Evolutionary conservation across 1,140 invertebrate genomes (phyloP).

Genomic region (Magallana ariakensis): DNA sequence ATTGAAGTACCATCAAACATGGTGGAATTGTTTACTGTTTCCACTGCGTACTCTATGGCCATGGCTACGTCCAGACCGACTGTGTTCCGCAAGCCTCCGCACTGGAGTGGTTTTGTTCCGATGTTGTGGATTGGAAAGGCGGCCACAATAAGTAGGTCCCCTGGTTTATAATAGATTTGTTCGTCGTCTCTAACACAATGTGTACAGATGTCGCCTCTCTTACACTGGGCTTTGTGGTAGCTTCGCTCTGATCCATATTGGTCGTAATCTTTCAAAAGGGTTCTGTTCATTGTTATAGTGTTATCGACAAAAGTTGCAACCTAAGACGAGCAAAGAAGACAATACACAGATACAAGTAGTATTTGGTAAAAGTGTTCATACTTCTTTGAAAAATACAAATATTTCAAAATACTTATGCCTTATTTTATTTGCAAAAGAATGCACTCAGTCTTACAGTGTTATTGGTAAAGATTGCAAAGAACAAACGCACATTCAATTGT

Average conservation of each 20-base stretch:
- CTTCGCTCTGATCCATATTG: not conserved
- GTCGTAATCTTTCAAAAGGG: slow-evolving; percentile 17
- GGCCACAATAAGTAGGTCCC: not conserved
- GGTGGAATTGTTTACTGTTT: not conserved
- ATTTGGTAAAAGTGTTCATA: too few relatives aligned
- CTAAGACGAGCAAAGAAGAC: not conserved
- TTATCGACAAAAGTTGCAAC: not conserved
- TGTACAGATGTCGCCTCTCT: not conserved
- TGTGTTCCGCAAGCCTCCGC: not conserved
- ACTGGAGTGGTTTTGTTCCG: not conserved
- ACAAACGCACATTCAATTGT: too few relatives aligned
- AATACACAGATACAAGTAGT: too few relatives aligned
- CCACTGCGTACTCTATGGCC: not conserved
- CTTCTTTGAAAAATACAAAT: too few relatives aligned
- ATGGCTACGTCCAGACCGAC: slow-evolving; percentile 31
- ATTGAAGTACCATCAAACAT: not conserved
- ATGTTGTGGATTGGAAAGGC: slow-evolving; percentile 13
- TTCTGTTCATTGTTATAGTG: not conserved
- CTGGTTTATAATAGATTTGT: not conserved
- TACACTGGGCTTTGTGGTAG: slow-evolving; percentile 27
- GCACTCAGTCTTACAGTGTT: too few relatives aligned
- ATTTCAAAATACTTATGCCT: not conserved
- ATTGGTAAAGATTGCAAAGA: too few relatives aligned
- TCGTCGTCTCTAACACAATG: not conserved
- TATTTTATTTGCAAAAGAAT: not conserved